Evolutionary conservation across 2,113 vertebrate genomes (phyloP).

Genomic region (Arenaria interpres): DNA sequence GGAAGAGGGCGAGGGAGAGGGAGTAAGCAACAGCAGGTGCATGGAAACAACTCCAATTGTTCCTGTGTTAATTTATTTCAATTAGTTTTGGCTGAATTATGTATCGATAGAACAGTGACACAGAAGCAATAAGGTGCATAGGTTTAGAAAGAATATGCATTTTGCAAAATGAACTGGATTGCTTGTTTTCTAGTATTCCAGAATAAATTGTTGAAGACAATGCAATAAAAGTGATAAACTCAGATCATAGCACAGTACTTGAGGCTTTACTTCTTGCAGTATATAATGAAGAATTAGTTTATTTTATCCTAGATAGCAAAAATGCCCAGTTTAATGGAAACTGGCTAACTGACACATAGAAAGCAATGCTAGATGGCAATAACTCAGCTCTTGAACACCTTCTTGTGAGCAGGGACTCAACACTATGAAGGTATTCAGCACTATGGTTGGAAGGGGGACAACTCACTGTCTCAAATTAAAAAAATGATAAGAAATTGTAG

Average conservation of each 20-base stretch:
- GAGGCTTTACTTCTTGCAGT: neutral
- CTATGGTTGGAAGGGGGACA: neutral
- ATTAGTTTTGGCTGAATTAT: neutral
- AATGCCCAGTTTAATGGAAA: neutral
- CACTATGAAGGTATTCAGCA: neutral
- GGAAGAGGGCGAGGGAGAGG: too few relatives aligned
- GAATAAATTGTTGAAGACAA: neutral
- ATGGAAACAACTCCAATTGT: neutral
- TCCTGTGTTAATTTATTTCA: neutral
- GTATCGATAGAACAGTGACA: neutral
- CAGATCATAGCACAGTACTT: neutral
- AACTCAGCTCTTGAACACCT: neutral
- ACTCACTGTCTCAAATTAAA: neutral
- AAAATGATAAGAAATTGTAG: neutral
- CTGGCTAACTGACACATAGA: neutral
- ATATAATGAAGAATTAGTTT: neutral
- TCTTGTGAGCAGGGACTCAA: neutral
- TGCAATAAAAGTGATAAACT: neutral
- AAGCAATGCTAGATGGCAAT: neutral
- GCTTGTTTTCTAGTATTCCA: neutral
- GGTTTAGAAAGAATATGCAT: neutral
- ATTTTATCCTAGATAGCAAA: neutral
- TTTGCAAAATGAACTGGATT: neutral
- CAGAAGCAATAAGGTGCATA: neutral
- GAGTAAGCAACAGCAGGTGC: neutral